Conservation (phyloP, 2,113 vertebrate genomes). For the rat (Rattus norvegicus) region GRCr8 NC_086026.1:115815501-115816000, state of each 20-base stretch:
- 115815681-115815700: background rate
- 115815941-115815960: background rate
- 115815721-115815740: background rate
- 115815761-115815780: background rate
- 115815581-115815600: background rate
- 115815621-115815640: background rate
- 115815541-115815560: background rate
- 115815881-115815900: background rate
- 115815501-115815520: background rate
- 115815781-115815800: background rate
- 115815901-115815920: accelerated
- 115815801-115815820: background rate
- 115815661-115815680: background rate
- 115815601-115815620: background rate
- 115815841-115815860: background rate
- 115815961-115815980: constrained; percentile 57
- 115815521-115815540: background rate
- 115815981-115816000: constrained; percentile 94
- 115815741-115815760: background rate
- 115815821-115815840: background rate
- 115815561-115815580: background rate
- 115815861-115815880: background rate
- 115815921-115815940: background rate
- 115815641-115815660: accelerated
- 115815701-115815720: background rate